These are phyloP conservation scores for Acanthurus lineatus DNA, from an alignment of 2,797 vertebrate species.

Conservation along the genomic window DNA sequence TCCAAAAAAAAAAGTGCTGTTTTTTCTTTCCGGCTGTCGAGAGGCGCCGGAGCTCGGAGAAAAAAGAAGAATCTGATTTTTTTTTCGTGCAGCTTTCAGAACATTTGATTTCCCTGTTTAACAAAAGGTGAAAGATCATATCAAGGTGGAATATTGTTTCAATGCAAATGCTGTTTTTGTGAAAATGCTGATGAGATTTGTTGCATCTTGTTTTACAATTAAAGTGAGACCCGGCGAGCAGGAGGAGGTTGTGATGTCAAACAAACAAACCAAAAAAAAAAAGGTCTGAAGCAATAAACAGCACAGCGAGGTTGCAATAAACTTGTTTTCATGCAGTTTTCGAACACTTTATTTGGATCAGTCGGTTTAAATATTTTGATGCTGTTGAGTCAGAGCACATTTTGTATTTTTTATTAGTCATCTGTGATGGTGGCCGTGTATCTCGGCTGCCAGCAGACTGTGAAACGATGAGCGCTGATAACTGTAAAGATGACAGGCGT, in stretches of 20 bases:
- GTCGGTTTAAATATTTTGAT: background rate
- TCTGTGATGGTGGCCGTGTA: background rate
- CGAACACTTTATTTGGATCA: background rate
- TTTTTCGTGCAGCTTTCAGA: background rate
- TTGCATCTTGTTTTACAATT: background rate
- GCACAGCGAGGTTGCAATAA: background rate
- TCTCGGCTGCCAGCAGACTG: slow-evolving; percentile 31
- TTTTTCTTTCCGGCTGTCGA: slow-evolving; percentile 16
- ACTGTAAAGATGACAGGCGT: slow-evolving; percentile 38
- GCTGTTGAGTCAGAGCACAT: background rate
- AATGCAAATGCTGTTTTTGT: slow-evolving; percentile 3
- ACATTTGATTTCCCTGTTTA: slow-evolving; percentile 17
- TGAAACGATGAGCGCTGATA: slow-evolving; percentile 36
- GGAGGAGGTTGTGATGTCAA: background rate
- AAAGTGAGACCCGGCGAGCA: slow-evolving; percentile 1
- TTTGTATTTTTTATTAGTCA: slow-evolving; percentile 10
- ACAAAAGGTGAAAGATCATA: slow-evolving; percentile 21
- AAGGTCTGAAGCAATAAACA: background rate
- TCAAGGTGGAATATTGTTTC: slow-evolving; percentile 4
- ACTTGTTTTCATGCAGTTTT: background rate
- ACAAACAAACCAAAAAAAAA: slow-evolving; percentile 25
- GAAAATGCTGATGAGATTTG: slow-evolving; percentile 3
- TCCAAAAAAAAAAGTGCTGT: background rate
- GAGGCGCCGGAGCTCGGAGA: background rate
- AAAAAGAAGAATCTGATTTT: slow-evolving; percentile 4